phyloP scores from a whole-genome alignment of 2,113 vertebrate genomes.

The Trachemys scripta region DNA sequence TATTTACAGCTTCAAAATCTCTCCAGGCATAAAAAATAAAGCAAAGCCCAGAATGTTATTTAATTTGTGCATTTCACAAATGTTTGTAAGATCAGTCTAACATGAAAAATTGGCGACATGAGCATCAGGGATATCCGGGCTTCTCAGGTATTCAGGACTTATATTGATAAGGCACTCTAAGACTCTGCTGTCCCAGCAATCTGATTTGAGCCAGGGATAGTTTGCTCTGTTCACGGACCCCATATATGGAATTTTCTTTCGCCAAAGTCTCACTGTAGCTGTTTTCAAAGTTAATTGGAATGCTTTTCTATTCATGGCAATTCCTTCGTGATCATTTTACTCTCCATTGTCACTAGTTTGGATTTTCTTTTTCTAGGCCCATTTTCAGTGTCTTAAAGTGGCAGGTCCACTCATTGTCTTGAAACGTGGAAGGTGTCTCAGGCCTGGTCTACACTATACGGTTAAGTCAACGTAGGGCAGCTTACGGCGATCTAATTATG shows the following conservation, averaged over 20 bases:
- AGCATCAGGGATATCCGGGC: background rate
- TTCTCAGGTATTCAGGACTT: background rate
- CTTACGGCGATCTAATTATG: no score
- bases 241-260: background rate
- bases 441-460: no score
- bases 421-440: background rate
- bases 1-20: conserved; percentile 24
- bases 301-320: background rate
- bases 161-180: background rate
- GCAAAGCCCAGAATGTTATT: background rate
- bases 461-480: no score
- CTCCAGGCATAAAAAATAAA: background rate
- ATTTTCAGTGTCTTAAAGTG: background rate
- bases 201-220: background rate
- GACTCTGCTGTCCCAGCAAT: no score
- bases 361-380: background rate
- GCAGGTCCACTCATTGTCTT: background rate
- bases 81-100: background rate
- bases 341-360: background rate
- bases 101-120: background rate
- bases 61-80: background rate
- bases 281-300: background rate
- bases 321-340: background rate
- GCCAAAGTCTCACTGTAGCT: background rate
- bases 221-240: background rate